Conservation (phyloP, 2,888 invertebrate genomes). For the Oscheius sp. region DNA sequence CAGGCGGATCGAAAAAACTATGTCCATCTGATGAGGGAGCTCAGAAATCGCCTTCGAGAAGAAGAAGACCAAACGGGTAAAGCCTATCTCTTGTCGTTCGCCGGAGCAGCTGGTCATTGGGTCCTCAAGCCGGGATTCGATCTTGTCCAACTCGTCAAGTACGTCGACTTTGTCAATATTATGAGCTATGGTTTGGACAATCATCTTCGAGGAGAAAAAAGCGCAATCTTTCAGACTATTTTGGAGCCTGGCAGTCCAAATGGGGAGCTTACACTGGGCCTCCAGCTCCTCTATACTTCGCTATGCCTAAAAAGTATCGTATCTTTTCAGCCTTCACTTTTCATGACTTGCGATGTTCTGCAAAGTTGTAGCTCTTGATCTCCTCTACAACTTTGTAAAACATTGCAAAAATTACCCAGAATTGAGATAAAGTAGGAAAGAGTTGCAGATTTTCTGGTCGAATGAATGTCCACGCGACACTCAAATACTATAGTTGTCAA, state of each 20-base stretch:
- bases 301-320: constrained; percentile 14
- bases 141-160: constrained; percentile 58
- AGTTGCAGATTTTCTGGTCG: constrained; percentile 65
- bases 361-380: too few species aligned
- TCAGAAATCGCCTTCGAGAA: constrained; percentile 55
- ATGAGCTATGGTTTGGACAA: constrained; percentile 62
- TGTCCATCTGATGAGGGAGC: constrained; percentile 64
- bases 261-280: constrained; percentile 70
- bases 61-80: constrained; percentile 36
- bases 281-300: constrained; percentile 61
- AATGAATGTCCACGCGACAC: constrained; percentile 68
- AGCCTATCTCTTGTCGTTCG: constrained; percentile 63
- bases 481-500: constrained; percentile 68
- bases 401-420: not conserved
- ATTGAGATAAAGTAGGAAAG: too few species aligned
- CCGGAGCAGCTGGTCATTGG: constrained; percentile 70
- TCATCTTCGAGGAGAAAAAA: not conserved
- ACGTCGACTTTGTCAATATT: constrained; percentile 69
- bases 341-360: too few species aligned
- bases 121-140: constrained; percentile 69
- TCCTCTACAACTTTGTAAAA: too few species aligned
- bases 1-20: constrained; percentile 64
- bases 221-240: constrained; percentile 58
- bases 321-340: not conserved
- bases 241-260: constrained; percentile 67